These are phyloP conservation scores for Stenodema calcarata DNA, from an alignment of 2,888 invertebrate species.

Conservation along the genomic window DNA sequence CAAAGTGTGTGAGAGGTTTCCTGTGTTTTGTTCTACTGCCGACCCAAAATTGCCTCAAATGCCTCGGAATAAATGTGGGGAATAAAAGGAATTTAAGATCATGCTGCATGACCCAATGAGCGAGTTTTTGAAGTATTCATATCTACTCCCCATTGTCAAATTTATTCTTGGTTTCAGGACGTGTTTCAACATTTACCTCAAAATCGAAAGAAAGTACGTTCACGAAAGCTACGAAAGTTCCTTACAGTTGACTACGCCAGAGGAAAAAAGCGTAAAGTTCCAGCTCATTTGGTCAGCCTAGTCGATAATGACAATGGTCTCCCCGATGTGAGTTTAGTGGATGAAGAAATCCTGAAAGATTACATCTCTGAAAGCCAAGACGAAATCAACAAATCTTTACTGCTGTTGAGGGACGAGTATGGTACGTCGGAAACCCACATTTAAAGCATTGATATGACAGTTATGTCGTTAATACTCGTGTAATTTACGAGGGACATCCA, in stretches of 20 bases:
- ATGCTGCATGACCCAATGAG: too few relatives aligned
- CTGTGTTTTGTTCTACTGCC: too few relatives aligned
- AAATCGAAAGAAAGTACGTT: background rate
- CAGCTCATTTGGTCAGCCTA: constrained; percentile 14
- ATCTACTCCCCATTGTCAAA: too few relatives aligned
- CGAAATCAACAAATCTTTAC: constrained; percentile 32
- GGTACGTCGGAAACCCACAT: background rate
- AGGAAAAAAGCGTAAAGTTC: constrained; percentile 41
- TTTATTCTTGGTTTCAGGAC: background rate
- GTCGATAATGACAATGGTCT: background rate
- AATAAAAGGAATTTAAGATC: too few relatives aligned
- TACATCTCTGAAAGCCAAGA: constrained; percentile 15
- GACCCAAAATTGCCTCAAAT: too few relatives aligned
- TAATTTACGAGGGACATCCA: too few relatives aligned
- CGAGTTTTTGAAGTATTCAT: too few relatives aligned
- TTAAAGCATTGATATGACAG: too few relatives aligned
- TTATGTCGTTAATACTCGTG: too few relatives aligned
- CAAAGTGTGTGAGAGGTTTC: too few relatives aligned
- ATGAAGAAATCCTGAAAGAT: constrained; percentile 14
- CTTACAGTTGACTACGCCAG: constrained; percentile 21
- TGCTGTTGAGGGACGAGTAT: constrained; percentile 13
- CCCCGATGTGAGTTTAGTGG: background rate
- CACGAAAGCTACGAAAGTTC: constrained; percentile 25
- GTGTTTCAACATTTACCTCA: constrained; percentile 36
- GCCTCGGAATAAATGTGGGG: too few relatives aligned